Conservation (phyloP, 2,797 vertebrate species). For the Leptatherina wallacei region DNA sequence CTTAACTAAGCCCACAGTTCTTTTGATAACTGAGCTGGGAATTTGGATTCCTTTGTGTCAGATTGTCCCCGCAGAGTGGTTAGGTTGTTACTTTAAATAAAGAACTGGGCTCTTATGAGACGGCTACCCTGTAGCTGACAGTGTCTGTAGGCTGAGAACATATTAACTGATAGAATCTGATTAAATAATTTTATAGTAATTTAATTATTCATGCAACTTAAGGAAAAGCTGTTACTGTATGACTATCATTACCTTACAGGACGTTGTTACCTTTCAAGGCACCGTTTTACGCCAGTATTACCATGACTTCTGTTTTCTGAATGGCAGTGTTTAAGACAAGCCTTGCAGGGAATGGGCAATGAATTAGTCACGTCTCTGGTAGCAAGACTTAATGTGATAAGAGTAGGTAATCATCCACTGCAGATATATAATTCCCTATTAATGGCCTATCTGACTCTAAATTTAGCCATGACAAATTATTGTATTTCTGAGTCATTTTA, state of each 20-base stretch:
- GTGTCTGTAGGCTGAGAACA: slow-evolving; percentile 22
- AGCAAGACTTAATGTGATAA: slow-evolving; percentile 73
- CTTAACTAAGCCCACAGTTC: slow-evolving; percentile 40
- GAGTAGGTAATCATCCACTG: slow-evolving; percentile 74
- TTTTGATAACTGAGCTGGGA: slow-evolving; percentile 38
- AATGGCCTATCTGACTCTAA: slow-evolving; percentile 76
- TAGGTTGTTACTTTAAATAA: slow-evolving; percentile 60
- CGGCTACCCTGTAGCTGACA: slow-evolving; percentile 49
- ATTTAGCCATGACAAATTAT: slow-evolving; percentile 82
- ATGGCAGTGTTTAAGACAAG: slow-evolving; percentile 41
- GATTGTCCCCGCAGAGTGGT: slow-evolving; percentile 45
- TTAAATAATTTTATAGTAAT: slow-evolving; percentile 35
- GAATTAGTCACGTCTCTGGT: slow-evolving; percentile 71
- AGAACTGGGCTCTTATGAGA: slow-evolving; percentile 45
- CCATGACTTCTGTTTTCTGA: slow-evolving; percentile 42
- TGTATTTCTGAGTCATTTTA: slow-evolving; percentile 75
- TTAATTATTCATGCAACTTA: slow-evolving; percentile 35
- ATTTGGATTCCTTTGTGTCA: slow-evolving; percentile 51
- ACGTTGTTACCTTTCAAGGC: slow-evolving; percentile 16
- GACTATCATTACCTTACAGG: slow-evolving; percentile 16
- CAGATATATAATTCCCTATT: slow-evolving; percentile 81
- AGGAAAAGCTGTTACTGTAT: slow-evolving; percentile 19
- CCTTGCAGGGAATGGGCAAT: slow-evolving; percentile 46
- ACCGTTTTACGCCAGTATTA: slow-evolving; percentile 33
- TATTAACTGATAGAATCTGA: slow-evolving; percentile 41